Evolutionary conservation across 1,140 invertebrate genomes (phyloP).

Genomic region (Drosophila paulistorum): DNA sequence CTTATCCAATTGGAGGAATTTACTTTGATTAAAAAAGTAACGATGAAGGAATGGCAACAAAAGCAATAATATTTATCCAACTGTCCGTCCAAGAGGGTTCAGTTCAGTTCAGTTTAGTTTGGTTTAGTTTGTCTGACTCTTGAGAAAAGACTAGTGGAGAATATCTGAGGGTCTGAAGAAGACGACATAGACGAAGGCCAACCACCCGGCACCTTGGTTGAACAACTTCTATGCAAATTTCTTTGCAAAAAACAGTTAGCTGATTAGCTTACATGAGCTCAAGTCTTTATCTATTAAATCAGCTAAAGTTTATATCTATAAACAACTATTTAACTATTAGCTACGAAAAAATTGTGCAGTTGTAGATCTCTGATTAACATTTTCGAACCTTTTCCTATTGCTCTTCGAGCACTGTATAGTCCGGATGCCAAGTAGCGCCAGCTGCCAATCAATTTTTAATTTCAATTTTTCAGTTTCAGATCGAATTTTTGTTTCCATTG

Average conservation of each 20-base stretch:
- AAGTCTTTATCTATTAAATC: no score
- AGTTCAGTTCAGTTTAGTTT: background rate
- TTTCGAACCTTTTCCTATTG: background rate
- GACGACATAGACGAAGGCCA: background rate
- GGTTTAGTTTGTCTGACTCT: background rate
- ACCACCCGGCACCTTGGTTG: background rate
- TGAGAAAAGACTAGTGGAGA: background rate
- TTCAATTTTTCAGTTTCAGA: conserved; percentile 58
- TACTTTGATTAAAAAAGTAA: conserved; percentile 73
- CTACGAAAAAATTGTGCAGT: background rate
- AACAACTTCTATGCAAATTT: background rate
- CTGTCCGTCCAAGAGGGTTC: conserved; percentile 20
- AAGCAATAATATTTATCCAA: conserved; percentile 36
- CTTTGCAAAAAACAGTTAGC: background rate
- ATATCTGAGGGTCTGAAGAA: background rate
- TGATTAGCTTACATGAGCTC: background rate
- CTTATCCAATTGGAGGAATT: conserved; percentile 75
- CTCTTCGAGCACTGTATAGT: conserved; percentile 42
- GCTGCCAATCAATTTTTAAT: conserved; percentile 74
- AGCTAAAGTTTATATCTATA: no score
- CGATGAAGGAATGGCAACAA: conserved; percentile 22
- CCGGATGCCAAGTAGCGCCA: conserved; percentile 58
- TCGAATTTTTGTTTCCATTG: conserved; percentile 32
- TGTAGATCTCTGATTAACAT: no score
- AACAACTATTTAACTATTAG: no score